phyloP scores from a whole-genome alignment of 1,140 invertebrate genomes.

The Orchestia grillus region DNA sequence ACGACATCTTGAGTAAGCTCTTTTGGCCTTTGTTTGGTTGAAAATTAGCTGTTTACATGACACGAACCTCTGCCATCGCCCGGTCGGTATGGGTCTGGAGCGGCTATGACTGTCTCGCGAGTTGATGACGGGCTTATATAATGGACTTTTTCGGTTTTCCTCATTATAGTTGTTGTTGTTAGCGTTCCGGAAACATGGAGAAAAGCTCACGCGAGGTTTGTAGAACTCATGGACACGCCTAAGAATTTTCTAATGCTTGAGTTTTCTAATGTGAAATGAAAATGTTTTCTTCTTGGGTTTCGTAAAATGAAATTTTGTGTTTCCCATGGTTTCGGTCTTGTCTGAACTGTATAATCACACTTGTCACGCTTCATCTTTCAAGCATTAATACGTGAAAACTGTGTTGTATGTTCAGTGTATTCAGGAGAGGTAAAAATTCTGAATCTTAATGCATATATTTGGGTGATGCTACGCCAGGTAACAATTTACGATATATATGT shows the following conservation, averaged over 20 bases:
- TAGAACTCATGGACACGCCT: not conserved
- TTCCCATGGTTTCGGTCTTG: not conserved
- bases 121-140: not conserved
- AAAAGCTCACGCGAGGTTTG: not conserved
- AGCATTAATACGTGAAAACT: no score
- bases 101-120: not conserved
- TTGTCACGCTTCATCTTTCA: not conserved
- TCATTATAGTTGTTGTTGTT: slow-evolving; percentile 2
- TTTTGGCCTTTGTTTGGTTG: slow-evolving; percentile 48
- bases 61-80: not conserved
- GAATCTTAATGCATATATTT: not conserved
- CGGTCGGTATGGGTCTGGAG: not conserved
- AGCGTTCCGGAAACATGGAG: not conserved
- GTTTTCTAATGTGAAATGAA: not conserved
- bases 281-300: not conserved
- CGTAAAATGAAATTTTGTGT: not conserved
- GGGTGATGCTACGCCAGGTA: no score
- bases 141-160: not conserved
- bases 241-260: not conserved
- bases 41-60: not conserved
- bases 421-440: not conserved
- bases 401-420: not conserved
- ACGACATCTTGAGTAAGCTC: slow-evolving; percentile 42
- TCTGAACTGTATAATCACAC: not conserved
- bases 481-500: no score